Percentiles rank a stretch among this genome's conserved stretches.
phyloP scores from a whole-genome alignment of 2,797 vertebrate species.

The Danio aesculapii region DNA sequence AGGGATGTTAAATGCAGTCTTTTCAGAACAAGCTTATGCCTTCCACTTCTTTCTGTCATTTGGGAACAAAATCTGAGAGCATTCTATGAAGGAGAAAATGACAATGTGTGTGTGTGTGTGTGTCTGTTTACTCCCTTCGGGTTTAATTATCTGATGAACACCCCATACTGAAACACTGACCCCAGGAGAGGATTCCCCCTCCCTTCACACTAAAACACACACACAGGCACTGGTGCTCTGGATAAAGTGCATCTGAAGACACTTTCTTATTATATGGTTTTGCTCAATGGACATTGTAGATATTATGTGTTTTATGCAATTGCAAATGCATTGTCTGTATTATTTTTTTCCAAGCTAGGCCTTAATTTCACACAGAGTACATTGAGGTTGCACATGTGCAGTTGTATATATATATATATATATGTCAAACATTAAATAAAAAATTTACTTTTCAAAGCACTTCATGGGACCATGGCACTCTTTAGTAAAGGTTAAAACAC shows the following conservation, averaged over 20 bases:
- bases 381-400: no score
- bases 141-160: conserved; percentile 77
- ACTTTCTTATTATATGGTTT: conserved; percentile 1
- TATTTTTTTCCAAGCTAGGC: no score
- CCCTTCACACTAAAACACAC: not conserved
- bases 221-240: not conserved
- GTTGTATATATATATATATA: no score
- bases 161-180: conserved; percentile 70
- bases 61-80: conserved; percentile 37
- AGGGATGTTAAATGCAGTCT: conserved; percentile 34
- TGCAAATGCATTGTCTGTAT: not conserved
- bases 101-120: conserved; percentile 34
- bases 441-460: no score
- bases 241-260: conserved; percentile 20
- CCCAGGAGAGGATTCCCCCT: conserved; percentile 53
- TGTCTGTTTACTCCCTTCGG: conserved; percentile 66
- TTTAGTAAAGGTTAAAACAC: no score
- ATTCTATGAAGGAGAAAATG: conserved; percentile 43
- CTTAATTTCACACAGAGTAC: no score
- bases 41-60: conserved; percentile 2
- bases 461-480: no score
- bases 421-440: no score
- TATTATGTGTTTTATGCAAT: not conserved
- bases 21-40: conserved; percentile 32
- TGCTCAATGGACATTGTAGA: not conserved